These are phyloP conservation scores for Drosophila macrospina DNA, from an alignment of 2,888 invertebrate species.

Conservation along the genomic window DNA sequence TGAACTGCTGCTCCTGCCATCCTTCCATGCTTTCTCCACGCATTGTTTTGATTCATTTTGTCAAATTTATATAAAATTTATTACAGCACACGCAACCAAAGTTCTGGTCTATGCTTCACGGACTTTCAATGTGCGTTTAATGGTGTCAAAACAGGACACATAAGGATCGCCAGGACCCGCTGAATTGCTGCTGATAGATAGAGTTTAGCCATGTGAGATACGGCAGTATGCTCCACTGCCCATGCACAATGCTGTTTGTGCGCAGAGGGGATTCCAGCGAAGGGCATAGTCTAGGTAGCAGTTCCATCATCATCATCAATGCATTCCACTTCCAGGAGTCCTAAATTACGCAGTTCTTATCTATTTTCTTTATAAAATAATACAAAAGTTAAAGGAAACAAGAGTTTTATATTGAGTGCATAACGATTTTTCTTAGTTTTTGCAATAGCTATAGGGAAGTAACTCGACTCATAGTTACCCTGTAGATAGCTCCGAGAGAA, in stretches of 20 bases:
- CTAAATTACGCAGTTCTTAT: too few species aligned
- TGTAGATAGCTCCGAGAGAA: too few species aligned
- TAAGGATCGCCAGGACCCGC: not conserved
- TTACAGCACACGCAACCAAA: conserved; percentile 63
- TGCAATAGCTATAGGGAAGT: too few species aligned
- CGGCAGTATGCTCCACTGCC: conserved; percentile 29
- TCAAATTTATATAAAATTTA: conserved; percentile 83
- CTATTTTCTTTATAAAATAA: too few species aligned
- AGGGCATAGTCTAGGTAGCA: not conserved
- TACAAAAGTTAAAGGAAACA: too few species aligned
- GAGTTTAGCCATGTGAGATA: conserved; percentile 20
- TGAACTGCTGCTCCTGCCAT: conserved; percentile 28
- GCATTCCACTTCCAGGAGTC: not conserved
- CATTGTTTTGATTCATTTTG: conserved; percentile 80
- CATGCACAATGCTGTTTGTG: conserved; percentile 19
- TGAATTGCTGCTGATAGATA: conserved; percentile 20
- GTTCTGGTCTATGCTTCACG: conserved; percentile 18
- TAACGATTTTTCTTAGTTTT: too few species aligned
- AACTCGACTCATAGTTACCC: too few species aligned
- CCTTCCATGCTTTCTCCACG: conserved; percentile 20
- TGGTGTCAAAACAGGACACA: conserved; percentile 70
- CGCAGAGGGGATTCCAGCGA: not conserved
- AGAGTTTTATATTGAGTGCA: too few species aligned
- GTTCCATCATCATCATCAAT: too few species aligned
- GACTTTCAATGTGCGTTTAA: conserved; percentile 61